Base-by-base conservation (phyloP, 1,140 invertebrate genomes). In the Littorina saxatilis region DNA sequence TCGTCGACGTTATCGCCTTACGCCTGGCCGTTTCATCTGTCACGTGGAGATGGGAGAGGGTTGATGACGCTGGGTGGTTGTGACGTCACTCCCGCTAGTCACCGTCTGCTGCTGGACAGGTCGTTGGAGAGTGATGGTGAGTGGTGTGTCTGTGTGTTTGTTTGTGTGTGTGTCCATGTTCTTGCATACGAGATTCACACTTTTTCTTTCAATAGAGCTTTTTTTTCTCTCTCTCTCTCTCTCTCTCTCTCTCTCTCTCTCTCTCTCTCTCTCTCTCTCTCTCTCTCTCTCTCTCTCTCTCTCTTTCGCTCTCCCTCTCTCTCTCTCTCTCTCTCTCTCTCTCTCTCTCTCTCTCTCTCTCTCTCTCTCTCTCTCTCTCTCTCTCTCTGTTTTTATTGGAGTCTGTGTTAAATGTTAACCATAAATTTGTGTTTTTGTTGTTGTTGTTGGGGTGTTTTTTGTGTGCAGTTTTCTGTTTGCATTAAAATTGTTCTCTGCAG, bases 311-410 rank as follows among this genome's bases (percentile, higher is more conserved):
- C 77, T 20, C 29, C 40, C 72, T 52, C 68, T 58, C 55, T 27
- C 43, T 37, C 50, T 68, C 73, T 55, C 37, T 55, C 40, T 72
- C 68, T 43, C 39, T 43, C 68, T 72, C 68, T 43, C 39, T 43
- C 68, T 72, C 68, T 43, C 39, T 43, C 68, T 72, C 68, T 43
- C 39, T 43, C 39, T 43, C 68, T 39, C 39, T 43, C 68, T 72
- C 32, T 23, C 11, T 43, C 68, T 37, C 68, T 43, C 27, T 43
- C 39, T 43, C 32, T 37, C 32, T 32, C 68, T 72, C 32, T 43
- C 27, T 43, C 39, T 72, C 68, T 43, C 35, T 76, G 39, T 32
- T 76, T 52, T 23, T 40, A 35, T 66, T 47, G 17, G 43, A 9
- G 43, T 47, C 43, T 47, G 5, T 17, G 43, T 47, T 9, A 47